Evolutionary conservation across 2,888 invertebrate genomes (phyloP).

Genomic region (Athetis lepigone): DNA sequence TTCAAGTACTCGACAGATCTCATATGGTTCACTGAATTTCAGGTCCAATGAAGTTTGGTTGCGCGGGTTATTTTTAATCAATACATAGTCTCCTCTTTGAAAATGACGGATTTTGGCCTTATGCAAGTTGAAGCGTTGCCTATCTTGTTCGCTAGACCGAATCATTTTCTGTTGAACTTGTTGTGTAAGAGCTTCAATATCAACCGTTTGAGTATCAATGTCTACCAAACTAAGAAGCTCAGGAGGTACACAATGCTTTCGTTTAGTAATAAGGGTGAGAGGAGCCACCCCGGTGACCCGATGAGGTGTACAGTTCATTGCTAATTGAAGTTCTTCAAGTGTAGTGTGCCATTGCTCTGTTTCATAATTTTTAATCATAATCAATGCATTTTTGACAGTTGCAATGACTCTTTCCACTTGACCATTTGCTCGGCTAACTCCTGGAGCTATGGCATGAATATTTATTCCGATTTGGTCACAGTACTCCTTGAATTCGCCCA

Average conservation of each 20-base stretch:
- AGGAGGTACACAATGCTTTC: constrained; percentile 32
- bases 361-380: constrained; percentile 56
- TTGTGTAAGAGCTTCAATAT: constrained; percentile 10
- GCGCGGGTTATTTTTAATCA: constrained; percentile 31
- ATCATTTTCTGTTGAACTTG: constrained; percentile 33
- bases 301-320: constrained; percentile 32
- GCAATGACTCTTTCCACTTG: constrained; percentile 48
- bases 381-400: constrained; percentile 55
- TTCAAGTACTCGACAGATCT: constrained; percentile 10
- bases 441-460: constrained; percentile 49
- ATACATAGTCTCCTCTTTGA: constrained; percentile 30
- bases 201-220: constrained; percentile 15
- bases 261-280: constrained; percentile 12
- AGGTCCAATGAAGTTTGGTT: constrained; percentile 39
- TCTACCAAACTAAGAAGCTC: constrained; percentile 24
- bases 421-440: constrained; percentile 51
- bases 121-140: constrained; percentile 8
- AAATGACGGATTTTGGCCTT: constrained; percentile 27
- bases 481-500: constrained; percentile 43
- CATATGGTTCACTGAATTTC: constrained; percentile 38
- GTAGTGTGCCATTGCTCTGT: constrained; percentile 21
- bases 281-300: constrained; percentile 17
- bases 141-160: constrained; percentile 10
- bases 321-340: constrained; percentile 24
- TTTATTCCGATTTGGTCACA: constrained; percentile 38